These are phyloP conservation scores for Elanus axillaris DNA, from an alignment of 2,113 vertebrate species.

Conservation along the genomic window DNA sequence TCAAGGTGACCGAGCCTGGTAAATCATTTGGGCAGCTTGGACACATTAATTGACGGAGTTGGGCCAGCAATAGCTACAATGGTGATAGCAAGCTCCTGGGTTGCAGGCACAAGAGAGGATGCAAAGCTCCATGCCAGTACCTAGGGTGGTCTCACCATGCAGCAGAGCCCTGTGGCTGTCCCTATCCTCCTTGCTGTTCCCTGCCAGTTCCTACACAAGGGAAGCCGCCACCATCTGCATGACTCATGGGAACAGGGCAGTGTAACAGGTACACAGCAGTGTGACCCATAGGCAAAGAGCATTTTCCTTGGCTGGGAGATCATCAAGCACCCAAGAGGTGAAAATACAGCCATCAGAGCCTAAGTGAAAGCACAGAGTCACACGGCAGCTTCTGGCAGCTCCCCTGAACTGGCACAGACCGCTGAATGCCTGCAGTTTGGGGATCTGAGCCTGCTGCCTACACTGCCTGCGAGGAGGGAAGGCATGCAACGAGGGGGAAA, in stretches of 20 bases:
- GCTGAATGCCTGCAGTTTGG: not conserved
- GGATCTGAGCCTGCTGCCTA: not conserved
- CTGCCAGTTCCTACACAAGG: not conserved
- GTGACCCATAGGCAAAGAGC: not conserved
- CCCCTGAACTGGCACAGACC: not conserved
- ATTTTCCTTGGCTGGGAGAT: not conserved
- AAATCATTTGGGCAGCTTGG: not conserved
- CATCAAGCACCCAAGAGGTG: not conserved
- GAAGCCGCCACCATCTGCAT: not conserved
- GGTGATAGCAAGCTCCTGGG: not conserved
- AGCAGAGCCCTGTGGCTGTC: not conserved
- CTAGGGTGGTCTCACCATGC: not conserved
- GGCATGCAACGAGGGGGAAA: not conserved
- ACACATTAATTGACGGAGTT: not conserved
- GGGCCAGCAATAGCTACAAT: accelerated
- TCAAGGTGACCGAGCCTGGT: not conserved
- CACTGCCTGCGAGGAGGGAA: not conserved
- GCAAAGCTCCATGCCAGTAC: not conserved
- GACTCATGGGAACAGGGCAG: not conserved
- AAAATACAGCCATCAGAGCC: not conserved
- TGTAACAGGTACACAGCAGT: not conserved
- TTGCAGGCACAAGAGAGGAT: not conserved
- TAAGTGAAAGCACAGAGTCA: not conserved
- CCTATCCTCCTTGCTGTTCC: not conserved
- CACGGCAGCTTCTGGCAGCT: not conserved